A percentile compares a stretch with the other conserved stretches of the same genome.
These are phyloP conservation scores for Tiaroga cobitis DNA, from an alignment of 2,797 vertebrate species.

Conservation along the genomic window DNA sequence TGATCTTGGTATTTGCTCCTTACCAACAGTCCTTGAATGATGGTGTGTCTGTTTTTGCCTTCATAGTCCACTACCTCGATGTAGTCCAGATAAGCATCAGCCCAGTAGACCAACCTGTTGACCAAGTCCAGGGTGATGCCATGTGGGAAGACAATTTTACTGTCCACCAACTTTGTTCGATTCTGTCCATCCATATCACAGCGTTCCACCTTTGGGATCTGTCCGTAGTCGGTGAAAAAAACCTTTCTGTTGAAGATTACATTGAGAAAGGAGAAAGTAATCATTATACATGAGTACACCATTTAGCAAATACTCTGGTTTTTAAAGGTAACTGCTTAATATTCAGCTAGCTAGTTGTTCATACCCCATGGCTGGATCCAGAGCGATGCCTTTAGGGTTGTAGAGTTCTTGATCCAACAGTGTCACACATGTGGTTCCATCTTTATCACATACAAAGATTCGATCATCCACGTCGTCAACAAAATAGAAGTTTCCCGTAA, in stretches of 20 bases:
- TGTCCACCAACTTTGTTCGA: conserved; percentile 95
- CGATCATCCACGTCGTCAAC: conserved; percentile 96
- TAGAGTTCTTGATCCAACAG: conserved; percentile 94
- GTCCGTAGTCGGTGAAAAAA: conserved; percentile 96
- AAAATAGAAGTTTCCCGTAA: conserved; percentile 98
- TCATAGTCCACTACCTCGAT: conserved; percentile 98
- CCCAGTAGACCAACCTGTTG: conserved; percentile 95
- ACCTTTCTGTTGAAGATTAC: conserved; percentile 84
- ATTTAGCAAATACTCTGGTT: neutral
- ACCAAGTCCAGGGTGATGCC: conserved; percentile 95
- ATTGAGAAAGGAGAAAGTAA: conserved; percentile 68
- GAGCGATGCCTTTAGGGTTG: conserved; percentile 94
- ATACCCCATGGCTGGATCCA: conserved; percentile 96
- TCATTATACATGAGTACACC: neutral
- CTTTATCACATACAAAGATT: conserved; percentile 95
- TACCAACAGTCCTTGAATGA: conserved; percentile 96
- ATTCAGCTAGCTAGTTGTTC: conserved; percentile 3
- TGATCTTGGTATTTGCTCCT: conserved; percentile 61
- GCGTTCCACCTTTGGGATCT: conserved; percentile 94
- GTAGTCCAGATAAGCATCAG: conserved; percentile 95
- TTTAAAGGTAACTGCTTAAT: neutral
- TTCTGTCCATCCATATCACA: conserved; percentile 99
- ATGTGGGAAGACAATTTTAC: conserved; percentile 95
- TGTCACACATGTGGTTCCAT: conserved; percentile 92
- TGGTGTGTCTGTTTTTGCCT: conserved; percentile 93